Evolutionary conservation across 2,888 invertebrate genomes (phyloP).

Genomic region (Stenurella melanura): DNA sequence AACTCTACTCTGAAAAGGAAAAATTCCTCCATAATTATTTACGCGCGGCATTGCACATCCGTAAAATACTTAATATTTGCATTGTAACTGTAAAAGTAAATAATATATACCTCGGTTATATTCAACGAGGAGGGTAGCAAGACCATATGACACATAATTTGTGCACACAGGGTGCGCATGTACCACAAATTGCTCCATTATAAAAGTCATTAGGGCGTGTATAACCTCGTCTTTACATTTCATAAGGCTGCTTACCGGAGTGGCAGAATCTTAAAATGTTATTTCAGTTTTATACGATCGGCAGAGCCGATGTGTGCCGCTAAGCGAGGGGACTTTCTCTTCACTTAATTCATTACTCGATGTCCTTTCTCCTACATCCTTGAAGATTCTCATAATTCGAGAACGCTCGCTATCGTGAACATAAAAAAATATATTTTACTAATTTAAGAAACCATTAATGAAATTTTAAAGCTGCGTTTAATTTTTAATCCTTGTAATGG

Average conservation of each 20-base stretch:
- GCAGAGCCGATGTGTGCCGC: conserved; percentile 9
- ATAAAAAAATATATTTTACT: too few species aligned
- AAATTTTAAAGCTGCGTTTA: too few species aligned
- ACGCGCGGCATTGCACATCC: neutral
- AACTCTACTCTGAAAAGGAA: too few species aligned
- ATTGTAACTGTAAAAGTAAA: conserved; percentile 31
- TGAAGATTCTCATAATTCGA: neutral
- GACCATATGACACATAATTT: conserved; percentile 29
- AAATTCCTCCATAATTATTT: too few species aligned
- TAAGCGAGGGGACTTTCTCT: conserved; percentile 4
- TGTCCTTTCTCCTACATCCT: conserved; percentile 1
- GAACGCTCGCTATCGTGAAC: too few species aligned
- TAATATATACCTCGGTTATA: conserved; percentile 13
- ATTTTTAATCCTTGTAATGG: too few species aligned
- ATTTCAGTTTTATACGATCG: conserved; percentile 52
- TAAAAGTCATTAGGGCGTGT: conserved; percentile 66
- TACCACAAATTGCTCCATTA: conserved; percentile 65
- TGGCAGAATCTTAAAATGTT: conserved; percentile 58
- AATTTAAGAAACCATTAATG: too few species aligned
- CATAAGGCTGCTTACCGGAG: conserved; percentile 58
- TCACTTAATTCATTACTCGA: conserved; percentile 30
- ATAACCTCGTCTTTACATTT: conserved; percentile 64
- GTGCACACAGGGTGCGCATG: conserved; percentile 34
- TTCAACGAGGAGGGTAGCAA: conserved; percentile 10
- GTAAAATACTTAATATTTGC: conserved; percentile 19